phyloP scores from a whole-genome alignment of 2,888 invertebrate species.

The Malthinus seriepunctatus region DNA sequence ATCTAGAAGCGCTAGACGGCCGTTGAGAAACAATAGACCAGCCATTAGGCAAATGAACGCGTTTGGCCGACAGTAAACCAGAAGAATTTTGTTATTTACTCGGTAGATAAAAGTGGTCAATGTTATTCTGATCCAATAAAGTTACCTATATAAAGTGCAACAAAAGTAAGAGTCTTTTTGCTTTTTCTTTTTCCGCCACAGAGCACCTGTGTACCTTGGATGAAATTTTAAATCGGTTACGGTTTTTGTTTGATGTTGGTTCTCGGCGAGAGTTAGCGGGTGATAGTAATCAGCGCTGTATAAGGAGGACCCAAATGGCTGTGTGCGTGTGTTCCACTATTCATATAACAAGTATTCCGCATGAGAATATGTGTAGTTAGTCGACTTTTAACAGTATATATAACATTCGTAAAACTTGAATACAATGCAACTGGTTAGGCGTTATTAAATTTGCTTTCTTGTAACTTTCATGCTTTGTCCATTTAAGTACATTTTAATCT shows the following conservation, averaged over 20 bases:
- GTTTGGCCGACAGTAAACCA: constrained; percentile 39
- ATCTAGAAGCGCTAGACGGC: constrained; percentile 50
- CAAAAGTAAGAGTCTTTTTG: constrained; percentile 37
- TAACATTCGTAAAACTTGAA: constrained; percentile 35
- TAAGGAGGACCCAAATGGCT: constrained; percentile 33
- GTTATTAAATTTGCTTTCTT: constrained; percentile 29
- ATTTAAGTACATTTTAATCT: constrained; percentile 23
- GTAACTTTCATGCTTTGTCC: constrained; percentile 22
- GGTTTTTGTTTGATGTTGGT: constrained; percentile 42
- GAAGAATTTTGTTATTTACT: constrained; percentile 20
- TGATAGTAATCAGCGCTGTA: constrained; percentile 42
- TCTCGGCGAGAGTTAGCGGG: constrained; percentile 33
- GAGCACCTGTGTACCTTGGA: constrained; percentile 40
- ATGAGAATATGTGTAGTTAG: constrained; percentile 41
- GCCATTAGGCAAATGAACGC: constrained; percentile 55
- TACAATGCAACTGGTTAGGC: constrained; percentile 35
- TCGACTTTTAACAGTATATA: constrained; percentile 34
- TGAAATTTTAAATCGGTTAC: constrained; percentile 46
- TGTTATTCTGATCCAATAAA: constrained; percentile 31
- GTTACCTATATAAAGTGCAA: constrained; percentile 48
- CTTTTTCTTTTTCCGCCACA: constrained; percentile 29
- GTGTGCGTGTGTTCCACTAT: constrained; percentile 38
- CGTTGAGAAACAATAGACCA: constrained; percentile 54
- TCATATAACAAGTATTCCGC: constrained; percentile 36
- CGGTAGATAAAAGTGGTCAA: constrained; percentile 15